These are phyloP conservation scores for Scaeva pyrastri DNA, from an alignment of 2,888 invertebrate species.

Conservation along the genomic window DNA sequence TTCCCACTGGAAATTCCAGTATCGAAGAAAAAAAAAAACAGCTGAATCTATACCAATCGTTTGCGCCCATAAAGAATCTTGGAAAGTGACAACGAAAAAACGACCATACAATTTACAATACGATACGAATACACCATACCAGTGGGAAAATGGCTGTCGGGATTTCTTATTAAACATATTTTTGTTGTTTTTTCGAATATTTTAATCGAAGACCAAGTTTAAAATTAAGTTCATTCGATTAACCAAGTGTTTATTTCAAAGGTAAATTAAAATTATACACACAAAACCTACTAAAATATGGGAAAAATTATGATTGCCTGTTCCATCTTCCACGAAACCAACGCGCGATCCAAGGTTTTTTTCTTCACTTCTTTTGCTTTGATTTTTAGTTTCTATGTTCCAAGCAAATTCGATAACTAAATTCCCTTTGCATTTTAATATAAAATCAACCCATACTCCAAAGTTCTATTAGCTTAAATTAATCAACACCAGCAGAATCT, in stretches of 20 bases:
- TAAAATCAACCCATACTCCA: neutral
- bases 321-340: constrained; percentile 45
- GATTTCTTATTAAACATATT: constrained; percentile 60
- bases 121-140: too few relatives aligned
- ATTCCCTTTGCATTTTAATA: neutral
- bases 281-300: neutral
- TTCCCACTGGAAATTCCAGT: constrained; percentile 17
- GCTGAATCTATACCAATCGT: constrained; percentile 69
- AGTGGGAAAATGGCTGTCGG: constrained; percentile 75
- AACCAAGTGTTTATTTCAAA: constrained; percentile 53
- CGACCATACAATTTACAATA: too few relatives aligned
- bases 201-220: constrained; percentile 33
- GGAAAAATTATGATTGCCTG: constrained; percentile 20
- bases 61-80: constrained; percentile 60
- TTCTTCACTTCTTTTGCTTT: constrained; percentile 22
- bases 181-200: constrained; percentile 60
- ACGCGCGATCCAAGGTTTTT: constrained; percentile 60
- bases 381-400: constrained; percentile 40
- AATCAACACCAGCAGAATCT: neutral
- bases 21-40: constrained; percentile 62
- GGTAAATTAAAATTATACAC: constrained; percentile 52
- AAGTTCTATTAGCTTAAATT: neutral
- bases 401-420: constrained; percentile 18
- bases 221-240: constrained; percentile 18
- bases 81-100: constrained; percentile 68